A percentile compares a stretch with the other conserved stretches of the same genome.
These are phyloP conservation scores for Scomberomorus guttatus DNA, from an alignment of 2,797 vertebrate species.

Conservation along the genomic window DNA sequence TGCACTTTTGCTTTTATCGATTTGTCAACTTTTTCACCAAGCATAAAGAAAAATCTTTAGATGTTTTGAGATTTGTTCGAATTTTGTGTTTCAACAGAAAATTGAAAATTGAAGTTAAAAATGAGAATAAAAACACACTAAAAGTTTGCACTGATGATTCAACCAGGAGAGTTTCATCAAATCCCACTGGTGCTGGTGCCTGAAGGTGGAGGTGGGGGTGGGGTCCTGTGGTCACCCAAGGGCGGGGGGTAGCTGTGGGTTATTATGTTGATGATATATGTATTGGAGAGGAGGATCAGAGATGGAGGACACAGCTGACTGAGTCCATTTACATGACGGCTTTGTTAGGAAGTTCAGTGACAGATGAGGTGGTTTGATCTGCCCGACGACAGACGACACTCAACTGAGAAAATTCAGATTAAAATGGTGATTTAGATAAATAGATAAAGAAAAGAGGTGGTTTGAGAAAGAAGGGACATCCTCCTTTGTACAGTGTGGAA, in stretches of 20 bases:
- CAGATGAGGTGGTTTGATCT: constrained; percentile 24
- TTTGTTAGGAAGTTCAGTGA: constrained; percentile 55
- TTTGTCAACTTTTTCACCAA: too few relatives aligned
- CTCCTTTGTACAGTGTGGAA: neutral
- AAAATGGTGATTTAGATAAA: neutral
- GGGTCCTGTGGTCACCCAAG: constrained; percentile 41
- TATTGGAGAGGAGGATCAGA: constrained; percentile 32
- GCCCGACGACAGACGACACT: constrained; percentile 5
- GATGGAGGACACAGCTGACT: constrained; percentile 59
- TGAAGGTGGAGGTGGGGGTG: constrained; percentile 4
- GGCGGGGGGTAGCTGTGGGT: constrained; percentile 21
- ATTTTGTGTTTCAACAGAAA: too few relatives aligned
- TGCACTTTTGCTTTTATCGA: too few relatives aligned
- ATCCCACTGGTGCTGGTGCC: neutral
- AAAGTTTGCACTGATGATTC: too few relatives aligned
- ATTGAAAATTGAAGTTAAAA: too few relatives aligned
- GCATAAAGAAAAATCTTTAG: too few relatives aligned
- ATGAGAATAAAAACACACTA: too few relatives aligned
- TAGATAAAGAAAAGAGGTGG: too few relatives aligned
- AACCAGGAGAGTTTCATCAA: too few relatives aligned
- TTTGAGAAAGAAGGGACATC: too few relatives aligned
- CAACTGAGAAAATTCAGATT: neutral
- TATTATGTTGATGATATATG: constrained; percentile 59
- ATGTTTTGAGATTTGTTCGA: too few relatives aligned
- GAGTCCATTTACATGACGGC: constrained; percentile 55